Evolutionary conservation across 2,113 vertebrate genomes (phyloP).

Genomic region (Pedetes capensis): DNA sequence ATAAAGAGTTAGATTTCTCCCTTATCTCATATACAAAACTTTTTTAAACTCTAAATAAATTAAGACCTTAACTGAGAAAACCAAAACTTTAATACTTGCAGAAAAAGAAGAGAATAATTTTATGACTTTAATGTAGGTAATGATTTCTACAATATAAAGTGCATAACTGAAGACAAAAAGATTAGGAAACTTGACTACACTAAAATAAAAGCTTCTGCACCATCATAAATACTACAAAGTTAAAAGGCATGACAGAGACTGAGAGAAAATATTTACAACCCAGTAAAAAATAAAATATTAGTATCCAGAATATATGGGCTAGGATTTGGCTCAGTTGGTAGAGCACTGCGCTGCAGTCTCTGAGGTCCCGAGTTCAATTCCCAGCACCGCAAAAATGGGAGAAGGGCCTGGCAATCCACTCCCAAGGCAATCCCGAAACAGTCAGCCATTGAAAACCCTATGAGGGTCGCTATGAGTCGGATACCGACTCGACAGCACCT

Average conservation of each 20-base stretch:
- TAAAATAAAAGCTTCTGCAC: neutral
- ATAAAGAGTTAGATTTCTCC: neutral
- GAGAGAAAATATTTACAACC: neutral
- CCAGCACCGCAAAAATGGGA: too few species aligned
- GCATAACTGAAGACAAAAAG: neutral
- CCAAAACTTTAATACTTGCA: neutral
- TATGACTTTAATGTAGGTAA: neutral
- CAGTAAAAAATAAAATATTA: neutral
- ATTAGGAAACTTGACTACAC: neutral
- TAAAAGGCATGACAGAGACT: neutral
- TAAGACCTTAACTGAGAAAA: neutral
- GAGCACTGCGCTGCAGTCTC: too few species aligned
- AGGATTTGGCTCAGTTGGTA: too few species aligned
- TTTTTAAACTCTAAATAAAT: neutral
- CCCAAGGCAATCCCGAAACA: too few species aligned
- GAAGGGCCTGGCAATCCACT: too few species aligned
- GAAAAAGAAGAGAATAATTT: neutral
- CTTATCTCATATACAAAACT: neutral
- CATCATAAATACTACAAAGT: neutral
- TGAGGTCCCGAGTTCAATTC: too few species aligned
- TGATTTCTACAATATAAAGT: neutral
- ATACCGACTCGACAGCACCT: too few species aligned
- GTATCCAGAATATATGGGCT: neutral
- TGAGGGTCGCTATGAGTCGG: too few species aligned
- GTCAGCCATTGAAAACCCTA: too few species aligned